Evolutionary conservation across 2,797 vertebrate species (phyloP).

Genomic region (Nothura maculosa): DNA sequence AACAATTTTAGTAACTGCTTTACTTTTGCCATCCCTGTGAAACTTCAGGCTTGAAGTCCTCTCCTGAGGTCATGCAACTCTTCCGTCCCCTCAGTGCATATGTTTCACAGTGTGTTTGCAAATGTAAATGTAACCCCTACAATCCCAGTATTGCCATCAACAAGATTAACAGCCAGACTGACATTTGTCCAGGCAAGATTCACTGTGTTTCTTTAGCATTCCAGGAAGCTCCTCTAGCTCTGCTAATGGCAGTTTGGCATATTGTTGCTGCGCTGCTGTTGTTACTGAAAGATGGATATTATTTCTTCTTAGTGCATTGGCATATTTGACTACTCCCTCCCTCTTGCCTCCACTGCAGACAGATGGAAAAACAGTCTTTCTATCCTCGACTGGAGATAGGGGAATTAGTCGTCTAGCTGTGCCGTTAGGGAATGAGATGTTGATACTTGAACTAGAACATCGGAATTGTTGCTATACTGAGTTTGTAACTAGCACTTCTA

Average conservation of each 20-base stretch:
- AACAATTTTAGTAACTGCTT: neutral
- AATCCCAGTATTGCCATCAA: neutral
- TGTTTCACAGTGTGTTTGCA: neutral
- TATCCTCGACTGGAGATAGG: neutral
- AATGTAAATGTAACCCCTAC: neutral
- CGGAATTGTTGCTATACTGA: constrained; percentile 17
- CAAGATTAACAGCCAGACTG: neutral
- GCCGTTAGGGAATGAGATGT: constrained; percentile 34
- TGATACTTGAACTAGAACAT: constrained; percentile 35
- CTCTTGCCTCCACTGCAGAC: neutral
- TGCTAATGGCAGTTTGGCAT: neutral
- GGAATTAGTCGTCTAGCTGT: constrained; percentile 48
- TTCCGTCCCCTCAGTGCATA: neutral
- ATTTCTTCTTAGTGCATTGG: neutral
- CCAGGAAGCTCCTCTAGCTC: neutral
- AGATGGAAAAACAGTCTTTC: constrained; percentile 40
- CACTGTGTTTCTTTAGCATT: neutral
- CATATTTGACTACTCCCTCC: neutral
- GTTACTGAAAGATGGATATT: neutral
- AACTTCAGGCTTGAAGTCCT: neutral
- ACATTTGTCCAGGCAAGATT: neutral
- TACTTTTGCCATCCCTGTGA: neutral
- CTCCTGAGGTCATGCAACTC: neutral
- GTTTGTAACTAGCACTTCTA: constrained; percentile 10
- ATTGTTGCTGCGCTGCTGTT: neutral